Conservation (phyloP, 2,797 vertebrate species). For the Phoebastria nigripes region DNA sequence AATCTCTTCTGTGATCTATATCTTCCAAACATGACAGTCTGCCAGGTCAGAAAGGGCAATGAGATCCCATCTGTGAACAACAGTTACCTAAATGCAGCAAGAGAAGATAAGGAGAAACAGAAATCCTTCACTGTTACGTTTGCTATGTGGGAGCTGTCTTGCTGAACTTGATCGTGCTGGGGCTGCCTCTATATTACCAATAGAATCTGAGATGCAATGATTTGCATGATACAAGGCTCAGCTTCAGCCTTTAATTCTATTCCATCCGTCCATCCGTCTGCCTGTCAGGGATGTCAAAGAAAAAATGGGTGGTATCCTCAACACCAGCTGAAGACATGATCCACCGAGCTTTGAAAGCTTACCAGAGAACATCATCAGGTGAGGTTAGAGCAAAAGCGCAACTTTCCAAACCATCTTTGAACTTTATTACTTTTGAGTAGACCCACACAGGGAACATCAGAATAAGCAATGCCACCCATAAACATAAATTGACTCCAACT, state of each 20-base stretch:
- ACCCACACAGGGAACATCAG: constrained; percentile 67
- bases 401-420: constrained; percentile 73
- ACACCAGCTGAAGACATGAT: background rate
- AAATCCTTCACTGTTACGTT: background rate
- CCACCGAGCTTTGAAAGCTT: background rate
- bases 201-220: background rate
- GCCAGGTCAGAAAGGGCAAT: background rate
- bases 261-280: background rate
- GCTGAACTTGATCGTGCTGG: background rate
- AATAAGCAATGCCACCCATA: constrained; percentile 65
- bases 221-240: background rate
- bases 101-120: background rate
- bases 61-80: background rate
- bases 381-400: constrained; percentile 74
- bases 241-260: background rate
- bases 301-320: background rate
- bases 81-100: background rate
- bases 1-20: background rate
- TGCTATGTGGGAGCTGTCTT: background rate
- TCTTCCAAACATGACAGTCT: background rate
- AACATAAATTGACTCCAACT: constrained; percentile 65
- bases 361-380: constrained; percentile 66
- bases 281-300: background rate
- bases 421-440: constrained; percentile 74
- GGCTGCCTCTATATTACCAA: background rate